Evolutionary conservation across 2,888 invertebrate genomes (phyloP), one percentile per base, ranked within the genome.

Genomic region (Drosophila buzzatii): DNA sequence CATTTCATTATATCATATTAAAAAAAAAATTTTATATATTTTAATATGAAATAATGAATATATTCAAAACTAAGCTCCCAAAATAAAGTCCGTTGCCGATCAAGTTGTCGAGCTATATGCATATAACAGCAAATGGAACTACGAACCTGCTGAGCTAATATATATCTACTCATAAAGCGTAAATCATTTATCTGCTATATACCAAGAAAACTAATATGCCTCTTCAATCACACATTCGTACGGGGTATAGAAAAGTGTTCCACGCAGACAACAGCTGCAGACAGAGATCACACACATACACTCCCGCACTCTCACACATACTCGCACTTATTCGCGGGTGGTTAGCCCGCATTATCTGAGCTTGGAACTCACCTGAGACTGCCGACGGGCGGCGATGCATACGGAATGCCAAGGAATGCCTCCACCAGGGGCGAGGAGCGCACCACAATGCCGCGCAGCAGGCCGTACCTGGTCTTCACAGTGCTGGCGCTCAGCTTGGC

Each of bases 341-440:
- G 35, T 44, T 61, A 56, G 44, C 69, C 55, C 62, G 72, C 64
- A 68, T 65, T 70, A 66, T 65, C 57, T 59, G 52, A 47, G 49
- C 20, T 41, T n/a, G 39, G 33, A 62, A 78, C 91, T 94, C 93
- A 96, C 96, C 98, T 96, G 90, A 98, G 95, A 91, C 97, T 96
- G 84, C 98, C 98, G 81, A 97, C 95, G 14, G 98, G 98, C 75
- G 98, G 97, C 76, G 98, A 97, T 71, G 98, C 98, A 94, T 98
- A 99, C 47, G 98, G 98, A 82, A 99, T 97, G 73, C 98, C 98
- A 73, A 98, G 95, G 93, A 97, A 99, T 20, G 97, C 97, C 93
- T 98, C 98, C 82, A 98, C 97, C 67, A 92, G 75, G 74, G 96
- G 96, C 92, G 96, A 95, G 80, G 96, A 95, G 91, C 97, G 96